A percentile compares a stretch with the other conserved stretches of the same genome.
Conservation (phyloP, 1,140 invertebrate species). For the Popillia japonica region DNA sequence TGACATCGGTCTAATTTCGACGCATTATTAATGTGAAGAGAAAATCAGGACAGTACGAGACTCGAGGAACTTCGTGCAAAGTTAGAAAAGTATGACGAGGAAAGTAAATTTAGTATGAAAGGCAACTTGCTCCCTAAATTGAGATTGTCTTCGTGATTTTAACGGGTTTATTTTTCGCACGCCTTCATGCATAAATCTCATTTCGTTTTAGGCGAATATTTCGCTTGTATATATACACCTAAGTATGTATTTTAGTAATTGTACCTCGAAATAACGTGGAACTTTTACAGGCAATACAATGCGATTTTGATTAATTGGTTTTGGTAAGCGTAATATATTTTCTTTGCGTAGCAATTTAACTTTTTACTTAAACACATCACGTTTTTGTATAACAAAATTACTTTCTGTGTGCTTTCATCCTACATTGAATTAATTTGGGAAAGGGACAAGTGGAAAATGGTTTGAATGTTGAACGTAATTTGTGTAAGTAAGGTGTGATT, state of each 20-base stretch:
- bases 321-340: too few species aligned
- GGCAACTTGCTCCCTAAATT: slow-evolving; percentile 28
- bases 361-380: too few species aligned
- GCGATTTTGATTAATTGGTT: too few species aligned
- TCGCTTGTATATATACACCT: background rate
- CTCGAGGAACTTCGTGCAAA: background rate
- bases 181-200: slow-evolving; percentile 27
- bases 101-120: slow-evolving; percentile 18
- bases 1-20: slow-evolving; percentile 31
- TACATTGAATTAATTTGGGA: too few species aligned
- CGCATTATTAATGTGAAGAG: slow-evolving; percentile 21
- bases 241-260: background rate
- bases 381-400: too few species aligned
- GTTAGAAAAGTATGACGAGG: background rate
- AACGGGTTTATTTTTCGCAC: slow-evolving; percentile 31
- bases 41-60: background rate
- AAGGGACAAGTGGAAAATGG: too few species aligned
- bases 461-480: too few species aligned
- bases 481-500: too few species aligned
- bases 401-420: too few species aligned
- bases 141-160: slow-evolving; percentile 28
- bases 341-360: too few species aligned
- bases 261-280: too few species aligned
- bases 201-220: background rate
- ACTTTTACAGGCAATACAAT: too few species aligned